Base-by-base conservation (phyloP, 30 jellyfish, hydroid and myxozoan genomes). In the Chironex yamaguchii region DNA sequence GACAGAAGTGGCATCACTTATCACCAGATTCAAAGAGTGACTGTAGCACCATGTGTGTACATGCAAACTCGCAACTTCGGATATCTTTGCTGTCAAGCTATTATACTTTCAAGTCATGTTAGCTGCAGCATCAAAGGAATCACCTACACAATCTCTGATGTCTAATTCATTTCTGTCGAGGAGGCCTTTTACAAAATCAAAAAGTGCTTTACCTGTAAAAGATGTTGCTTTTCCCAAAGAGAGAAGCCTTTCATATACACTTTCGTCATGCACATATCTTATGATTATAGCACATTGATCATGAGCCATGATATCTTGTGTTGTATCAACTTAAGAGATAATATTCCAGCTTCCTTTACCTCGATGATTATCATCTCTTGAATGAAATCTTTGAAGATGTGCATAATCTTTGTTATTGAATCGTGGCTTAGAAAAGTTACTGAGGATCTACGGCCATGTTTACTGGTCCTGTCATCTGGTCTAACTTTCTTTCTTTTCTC, bases 31-130 rank as follows among this genome's bases (percentile, higher is more conserved):
- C 89, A 76, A 76, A 71, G 21, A 53, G 25, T 76, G 89, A 32
- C 89, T 76, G 89, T 76, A 76, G 63, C 89, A 76, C 89, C 82
- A 76, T 26, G 89, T 76, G 34, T 76, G 89, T 4, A 76, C 79
- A 53, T 76, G 89, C 34, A 76, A 52, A 53, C 89, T 76, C 6
- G 79, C 89, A 76, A 76, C 89, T 13, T 50, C 31, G 14, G 26
- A 49, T 28, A 49, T 76, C 32, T 76, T 76, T 4, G 89, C 89
- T 9, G 89, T 42, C 9, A 76, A 17, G 12, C 89, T 71, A 25
- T 76, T 76, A 30, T 76, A 49, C 12, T 33, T 28, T 13, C 79
- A 77, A 13, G 52, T 50, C 89, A 76, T 49, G 33, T 76, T 50
- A 6, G 89, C 73, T 50, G 89, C 89, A 2, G 64, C 89, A 52